Evolutionary conservation across 2,113 vertebrate genomes (phyloP), one percentile per base, ranked within the genome.

Genomic region (Macquaria australasica): DNA sequence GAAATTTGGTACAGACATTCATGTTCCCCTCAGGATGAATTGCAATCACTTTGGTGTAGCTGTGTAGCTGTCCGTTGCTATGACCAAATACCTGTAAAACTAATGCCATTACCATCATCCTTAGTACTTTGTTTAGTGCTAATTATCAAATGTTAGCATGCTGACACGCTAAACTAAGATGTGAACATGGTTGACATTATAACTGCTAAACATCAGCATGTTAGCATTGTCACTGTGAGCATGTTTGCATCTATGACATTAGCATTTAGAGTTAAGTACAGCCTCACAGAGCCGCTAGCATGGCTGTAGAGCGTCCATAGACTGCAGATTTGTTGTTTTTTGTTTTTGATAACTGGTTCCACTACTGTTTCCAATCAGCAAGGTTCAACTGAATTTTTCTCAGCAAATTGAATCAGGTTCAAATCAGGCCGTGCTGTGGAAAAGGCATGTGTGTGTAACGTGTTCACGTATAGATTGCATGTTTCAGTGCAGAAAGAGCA

Each of bases 361-460:
- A 50, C 25, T 12, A 8, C 20, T 62, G 68, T 45, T 66, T 73
- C 8, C 50, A 48, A 8, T 41, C 34, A 55, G 25, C 5, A 28
- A 62, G 5, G 55, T 62, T 51, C 14, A 39, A 39, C 31, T 18
- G 23, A n/a, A 16, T 11, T 11, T n/a, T 58, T 58, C 70, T 34
- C 37, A 63, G 58, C 18, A 41, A 58, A 66, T 50, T 21, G n/a
- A 59, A 45, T 64, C 39, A 39, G 28, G 41, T 51, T 62, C 8
- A 34, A n/a, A 48, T 59, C 53, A 48, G 63, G 14, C 45, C 4
- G 6, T 55, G 23, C 60, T 15, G 62, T 45, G 37, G 63, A 25
- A 50, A 37, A 69, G 28, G 45, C 18, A 51, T 62, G 73, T n/a
- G 31, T 77, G 67, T 11, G 25, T n/a, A 73, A 67, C 23, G 34